phyloP scores from a whole-genome alignment of 2,797 vertebrate genomes.

The Arrhamphus sclerolepis region DNA sequence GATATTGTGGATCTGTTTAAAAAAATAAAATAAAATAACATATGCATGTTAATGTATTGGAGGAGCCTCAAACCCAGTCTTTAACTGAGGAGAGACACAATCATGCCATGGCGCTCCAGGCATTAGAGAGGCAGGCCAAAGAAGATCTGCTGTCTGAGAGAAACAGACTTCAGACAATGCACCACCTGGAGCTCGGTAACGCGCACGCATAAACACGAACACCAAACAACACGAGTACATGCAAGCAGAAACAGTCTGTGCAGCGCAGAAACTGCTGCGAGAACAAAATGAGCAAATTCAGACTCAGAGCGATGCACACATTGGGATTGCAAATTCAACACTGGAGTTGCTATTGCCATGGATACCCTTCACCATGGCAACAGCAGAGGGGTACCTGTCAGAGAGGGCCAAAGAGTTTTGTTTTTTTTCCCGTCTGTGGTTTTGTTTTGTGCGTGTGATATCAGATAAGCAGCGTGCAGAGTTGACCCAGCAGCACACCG shows the following conservation, averaged over 20 bases:
- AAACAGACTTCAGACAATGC: constrained; percentile 84
- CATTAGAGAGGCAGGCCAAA: constrained; percentile 84
- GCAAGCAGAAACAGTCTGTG: constrained; percentile 11
- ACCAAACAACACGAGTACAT: constrained; percentile 7
- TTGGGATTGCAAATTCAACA: constrained; percentile 67
- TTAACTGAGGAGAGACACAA: constrained; percentile 81
- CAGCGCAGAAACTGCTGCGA: constrained; percentile 19
- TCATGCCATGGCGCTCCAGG: constrained; percentile 83
- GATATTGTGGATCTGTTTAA: constrained; percentile 4
- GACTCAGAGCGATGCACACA: constrained; percentile 34
- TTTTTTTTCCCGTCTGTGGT: constrained; percentile 43
- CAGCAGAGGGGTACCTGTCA: constrained; percentile 68
- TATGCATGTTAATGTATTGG: constrained; percentile 48
- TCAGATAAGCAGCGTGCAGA: constrained; percentile 88
- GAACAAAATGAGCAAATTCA: constrained; percentile 23
- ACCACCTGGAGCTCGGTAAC: constrained; percentile 84
- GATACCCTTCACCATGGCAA: constrained; percentile 78
- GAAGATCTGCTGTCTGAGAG: constrained; percentile 86
- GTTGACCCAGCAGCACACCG: constrained; percentile 86
- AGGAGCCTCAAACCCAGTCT: constrained; percentile 81
- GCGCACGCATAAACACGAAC: constrained; percentile 14
- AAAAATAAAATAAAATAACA: constrained; percentile 5
- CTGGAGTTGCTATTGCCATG: constrained; percentile 74
- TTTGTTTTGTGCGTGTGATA: constrained; percentile 42
- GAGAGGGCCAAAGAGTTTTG: constrained; percentile 57